phyloP scores from a whole-genome alignment of 2,113 vertebrate genomes.

The Trematocara stigmaticum region DNA sequence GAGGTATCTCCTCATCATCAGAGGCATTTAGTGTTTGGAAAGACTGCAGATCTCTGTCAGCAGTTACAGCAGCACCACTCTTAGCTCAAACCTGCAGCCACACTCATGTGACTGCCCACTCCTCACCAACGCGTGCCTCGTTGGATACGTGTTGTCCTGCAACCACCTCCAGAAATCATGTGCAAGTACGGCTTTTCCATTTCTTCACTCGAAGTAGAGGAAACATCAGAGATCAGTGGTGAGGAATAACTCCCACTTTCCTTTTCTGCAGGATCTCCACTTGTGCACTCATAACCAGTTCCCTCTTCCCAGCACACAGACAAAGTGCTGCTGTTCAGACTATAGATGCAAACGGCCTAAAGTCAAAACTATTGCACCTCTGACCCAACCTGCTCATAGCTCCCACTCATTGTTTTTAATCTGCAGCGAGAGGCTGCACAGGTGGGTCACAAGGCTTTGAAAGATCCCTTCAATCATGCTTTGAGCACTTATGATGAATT shows the following conservation, averaged over 20 bases:
- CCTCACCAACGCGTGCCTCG: background rate
- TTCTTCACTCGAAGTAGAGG: background rate
- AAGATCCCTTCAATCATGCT: background rate
- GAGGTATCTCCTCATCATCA: background rate
- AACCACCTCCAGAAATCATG: background rate
- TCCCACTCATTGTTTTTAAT: background rate
- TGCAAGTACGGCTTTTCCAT: background rate
- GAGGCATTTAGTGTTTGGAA: background rate
- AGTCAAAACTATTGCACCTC: background rate
- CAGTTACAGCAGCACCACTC: background rate
- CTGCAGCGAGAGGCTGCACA: background rate
- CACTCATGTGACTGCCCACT: background rate
- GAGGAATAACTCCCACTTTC: background rate
- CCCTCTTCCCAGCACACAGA: background rate
- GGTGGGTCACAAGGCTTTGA: background rate
- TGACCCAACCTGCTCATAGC: background rate
- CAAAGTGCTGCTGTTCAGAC: no score
- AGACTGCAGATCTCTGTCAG: background rate
- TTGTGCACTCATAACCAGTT: background rate
- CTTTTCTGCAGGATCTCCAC: background rate
- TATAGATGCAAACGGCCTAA: no score
- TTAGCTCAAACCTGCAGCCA: background rate
- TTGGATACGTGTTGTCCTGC: background rate
- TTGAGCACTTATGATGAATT: background rate
- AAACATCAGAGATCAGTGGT: background rate